Evolutionary conservation across 1,140 invertebrate genomes (phyloP).

Genomic region (Hypsibius dujardini): DNA sequence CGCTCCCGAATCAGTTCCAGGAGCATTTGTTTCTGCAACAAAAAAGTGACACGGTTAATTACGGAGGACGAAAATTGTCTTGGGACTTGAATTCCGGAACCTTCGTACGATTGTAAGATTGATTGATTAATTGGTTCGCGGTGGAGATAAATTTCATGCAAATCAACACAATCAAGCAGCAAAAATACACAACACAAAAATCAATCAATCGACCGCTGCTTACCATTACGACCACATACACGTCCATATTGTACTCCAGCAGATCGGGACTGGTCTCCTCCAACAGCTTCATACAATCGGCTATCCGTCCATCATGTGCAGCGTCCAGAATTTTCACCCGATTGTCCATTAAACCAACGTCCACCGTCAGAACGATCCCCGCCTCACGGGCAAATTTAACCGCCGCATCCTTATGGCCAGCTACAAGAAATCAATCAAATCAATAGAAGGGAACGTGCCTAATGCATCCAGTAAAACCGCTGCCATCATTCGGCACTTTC

Average conservation of each 20-base stretch:
- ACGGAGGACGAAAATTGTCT: too few relatives aligned
- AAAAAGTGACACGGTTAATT: neutral
- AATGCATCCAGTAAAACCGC: neutral
- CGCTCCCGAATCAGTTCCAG: conserved; percentile 78
- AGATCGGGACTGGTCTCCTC: conserved; percentile 85
- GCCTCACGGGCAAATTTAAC: conserved; percentile 90
- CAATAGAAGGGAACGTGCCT: conserved; percentile 19
- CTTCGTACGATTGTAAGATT: too few relatives aligned
- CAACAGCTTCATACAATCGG: conserved; percentile 77
- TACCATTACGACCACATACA: conserved; percentile 2
- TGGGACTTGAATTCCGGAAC: too few relatives aligned
- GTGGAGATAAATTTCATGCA: too few relatives aligned
- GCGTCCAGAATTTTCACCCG: conserved; percentile 82
- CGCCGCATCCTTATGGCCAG: conserved; percentile 92
- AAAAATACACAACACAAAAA: too few relatives aligned
- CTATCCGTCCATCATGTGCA: conserved; percentile 75
- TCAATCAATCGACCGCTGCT: neutral
- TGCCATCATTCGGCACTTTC: too few relatives aligned
- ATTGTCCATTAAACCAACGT: conserved; percentile 73
- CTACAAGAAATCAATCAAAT: conserved; percentile 38
- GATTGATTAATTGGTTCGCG: too few relatives aligned
- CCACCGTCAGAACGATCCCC: conserved; percentile 62
- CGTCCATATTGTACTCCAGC: conserved; percentile 48
- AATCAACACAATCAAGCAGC: too few relatives aligned
- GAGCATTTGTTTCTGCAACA: conserved; percentile 65